Evolutionary conservation across 1,140 invertebrate genomes (phyloP).

Genomic region (Manduca sexta): DNA sequence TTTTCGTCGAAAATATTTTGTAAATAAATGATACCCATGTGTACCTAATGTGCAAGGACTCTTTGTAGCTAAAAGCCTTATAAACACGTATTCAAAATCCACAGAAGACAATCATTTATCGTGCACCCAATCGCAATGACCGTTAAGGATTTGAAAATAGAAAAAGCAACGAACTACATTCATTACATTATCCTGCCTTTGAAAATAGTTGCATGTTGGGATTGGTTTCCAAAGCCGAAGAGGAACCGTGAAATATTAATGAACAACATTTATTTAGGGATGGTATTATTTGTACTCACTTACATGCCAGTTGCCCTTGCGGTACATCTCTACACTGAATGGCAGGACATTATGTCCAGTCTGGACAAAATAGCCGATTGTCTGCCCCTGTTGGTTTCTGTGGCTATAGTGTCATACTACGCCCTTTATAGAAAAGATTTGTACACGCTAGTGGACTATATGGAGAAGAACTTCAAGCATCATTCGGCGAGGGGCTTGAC

Average conservation of each 20-base stretch:
- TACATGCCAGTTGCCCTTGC: slow-evolving; percentile 28
- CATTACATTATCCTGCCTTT: slow-evolving; percentile 42
- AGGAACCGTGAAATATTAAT: slow-evolving; percentile 23
- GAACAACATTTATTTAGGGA: slow-evolving; percentile 40
- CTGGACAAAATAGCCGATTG: slow-evolving; percentile 48
- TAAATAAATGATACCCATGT: no score
- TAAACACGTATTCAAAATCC: no score
- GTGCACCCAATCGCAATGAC: no score
- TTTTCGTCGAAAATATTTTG: no score
- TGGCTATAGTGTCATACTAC: slow-evolving; percentile 47
- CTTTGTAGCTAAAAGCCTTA: no score
- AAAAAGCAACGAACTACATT: slow-evolving; percentile 30
- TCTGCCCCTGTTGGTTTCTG: slow-evolving; percentile 37
- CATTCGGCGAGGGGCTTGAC: slow-evolving; percentile 48
- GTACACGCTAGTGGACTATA: slow-evolving; percentile 40
- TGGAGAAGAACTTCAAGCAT: slow-evolving; percentile 47
- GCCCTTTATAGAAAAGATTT: slow-evolving; percentile 34
- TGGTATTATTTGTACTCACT: slow-evolving; percentile 38
- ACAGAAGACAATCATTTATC: no score
- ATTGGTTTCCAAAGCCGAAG: slow-evolving; percentile 35
- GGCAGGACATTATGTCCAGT: slow-evolving; percentile 43
- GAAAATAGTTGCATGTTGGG: slow-evolving; percentile 51
- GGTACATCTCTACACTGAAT: slow-evolving; percentile 42
- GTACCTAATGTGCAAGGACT: no score
- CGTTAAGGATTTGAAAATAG: no score